Base-by-base conservation (phyloP, 1,140 invertebrate species). In the Rhagoletis pomonella region DNA sequence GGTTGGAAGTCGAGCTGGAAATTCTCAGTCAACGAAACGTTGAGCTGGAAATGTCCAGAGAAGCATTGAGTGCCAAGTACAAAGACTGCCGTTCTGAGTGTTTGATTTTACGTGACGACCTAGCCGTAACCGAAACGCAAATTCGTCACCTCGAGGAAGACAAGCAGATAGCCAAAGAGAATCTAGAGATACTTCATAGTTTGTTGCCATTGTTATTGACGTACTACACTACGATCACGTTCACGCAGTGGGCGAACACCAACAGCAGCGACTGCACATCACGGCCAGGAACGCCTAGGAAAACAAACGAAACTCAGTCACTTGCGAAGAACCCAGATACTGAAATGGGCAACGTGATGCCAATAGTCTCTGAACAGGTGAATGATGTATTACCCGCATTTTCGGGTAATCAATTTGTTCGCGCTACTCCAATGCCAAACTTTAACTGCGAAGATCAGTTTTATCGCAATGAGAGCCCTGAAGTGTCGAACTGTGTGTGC, bases 131-230 rank as follows among this genome's bases (percentile, higher is more conserved):
- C 5, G 96, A 96, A 90, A 94, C 94, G 64, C 94, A 93, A 50
- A 94, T 95, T 88, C 94, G 94, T 42, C 93, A 95, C 88, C 89
- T 96, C 64, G 94, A 95, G 89, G 91, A 94, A 86, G 93, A 94
- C 39, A 94, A 96, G 90, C 94, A 94, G 50, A 95, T 95, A 88
- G 90, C 96, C 29, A 93, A 94, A 62, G 93, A 94, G 29, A 94
- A 95, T 62, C 88, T 96, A 42, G 94, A 96, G 86, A 94, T 95
- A 86, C 91, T 96, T 64, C 94, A 96, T 88, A 94, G 94, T 81
- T 94, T 95, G 0, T 93, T 96, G 87, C 96, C 96, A 0, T 94
- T 95, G 0, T 90, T 97, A 60, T 94, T 96, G 87, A 93, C 95
- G 39, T 96, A 94, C 93, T 95, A 96, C 88, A 87, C 86, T 42